Percentiles rank a stretch among this genome's conserved stretches.
phyloP scores from a whole-genome alignment of 2,888 invertebrate species.

The Dasysyrphus albostriatus region DNA sequence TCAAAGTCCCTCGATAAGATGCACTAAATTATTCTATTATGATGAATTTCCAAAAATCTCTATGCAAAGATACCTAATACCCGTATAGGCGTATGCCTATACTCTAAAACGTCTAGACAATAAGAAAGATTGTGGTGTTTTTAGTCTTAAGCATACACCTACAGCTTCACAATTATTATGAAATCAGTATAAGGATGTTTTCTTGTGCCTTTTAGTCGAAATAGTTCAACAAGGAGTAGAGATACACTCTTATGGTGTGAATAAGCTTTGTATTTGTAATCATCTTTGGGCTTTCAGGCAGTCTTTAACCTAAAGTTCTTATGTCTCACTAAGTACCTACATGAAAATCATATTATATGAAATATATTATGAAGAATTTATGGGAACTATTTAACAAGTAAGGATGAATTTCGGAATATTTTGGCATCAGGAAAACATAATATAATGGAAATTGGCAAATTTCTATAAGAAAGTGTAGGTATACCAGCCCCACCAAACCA shows the following conservation, averaged over 20 bases:
- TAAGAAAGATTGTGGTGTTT: not conserved
- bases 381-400: not conserved
- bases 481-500: not conserved
- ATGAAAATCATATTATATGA: no score
- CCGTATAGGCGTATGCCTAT: not conserved
- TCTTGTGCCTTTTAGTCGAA: not conserved
- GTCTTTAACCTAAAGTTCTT: not conserved
- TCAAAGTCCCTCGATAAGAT: conserved; percentile 24
- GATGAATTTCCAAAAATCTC: conserved; percentile 25
- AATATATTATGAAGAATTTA: not conserved
- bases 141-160: no score
- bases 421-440: not conserved
- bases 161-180: not conserved
- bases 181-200: not conserved
- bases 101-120: not conserved
- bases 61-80: not conserved
- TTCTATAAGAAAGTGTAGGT: not conserved
- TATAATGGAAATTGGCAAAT: not conserved
- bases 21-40: conserved; percentile 29
- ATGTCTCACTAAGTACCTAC: no score
- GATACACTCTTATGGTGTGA: not conserved
- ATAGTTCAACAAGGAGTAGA: not conserved
- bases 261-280: not conserved
- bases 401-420: not conserved
- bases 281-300: not conserved